Evolutionary conservation across 2,797 vertebrate species (phyloP), one percentile per base, ranked within the genome.

Genomic region (Pangasius krempfi): DNA sequence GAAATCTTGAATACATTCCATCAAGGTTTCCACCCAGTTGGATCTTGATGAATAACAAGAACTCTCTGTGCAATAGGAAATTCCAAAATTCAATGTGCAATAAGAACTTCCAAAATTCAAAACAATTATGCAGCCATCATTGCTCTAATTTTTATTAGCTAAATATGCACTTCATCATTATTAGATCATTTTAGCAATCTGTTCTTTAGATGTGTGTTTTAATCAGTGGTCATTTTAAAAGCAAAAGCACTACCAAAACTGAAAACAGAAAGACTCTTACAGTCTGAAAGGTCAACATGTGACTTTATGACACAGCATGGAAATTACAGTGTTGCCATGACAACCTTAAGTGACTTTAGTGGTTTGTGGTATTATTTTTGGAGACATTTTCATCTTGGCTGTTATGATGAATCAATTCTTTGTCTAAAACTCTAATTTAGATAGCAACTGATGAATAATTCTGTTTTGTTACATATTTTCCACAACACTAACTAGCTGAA

Each of bases 321-420:
- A 72, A 79, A 88, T 82, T 37, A 80, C 72, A 87, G 79, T 68
- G 73, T 88, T 91, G 64, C 82, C 85, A 91, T 88, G 83, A 78
- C 76, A 50, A 86, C 73, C 44, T 30, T 40, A 50, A 91, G 76
- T 84, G 90, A 92, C 85, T 82, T 89, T 90, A 84, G 82, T 89
- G 87, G 92, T 92, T 92, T 92, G 92, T 88, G 89, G 88, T 86
- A 76, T 87, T 90, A 85, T 89, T 75, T 89, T 85, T n/a, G 22
- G 79, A 66, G 87, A 90, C 90, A 83, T 81, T 90, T 92, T 91
- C 91, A 86, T 91, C 87, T 60, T 58, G 79, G 85, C 72, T 20
- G 12, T 87, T 82, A 83, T 64, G 79, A 78, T 87, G 25, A 86
- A 76, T 56, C 50, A 47, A n/a, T 58, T 56, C 30, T 80, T 80